Evolutionary conservation across 1,140 invertebrate genomes (phyloP), one percentile per base, ranked within the genome.

Genomic region (Drosophila lacteicornis): DNA sequence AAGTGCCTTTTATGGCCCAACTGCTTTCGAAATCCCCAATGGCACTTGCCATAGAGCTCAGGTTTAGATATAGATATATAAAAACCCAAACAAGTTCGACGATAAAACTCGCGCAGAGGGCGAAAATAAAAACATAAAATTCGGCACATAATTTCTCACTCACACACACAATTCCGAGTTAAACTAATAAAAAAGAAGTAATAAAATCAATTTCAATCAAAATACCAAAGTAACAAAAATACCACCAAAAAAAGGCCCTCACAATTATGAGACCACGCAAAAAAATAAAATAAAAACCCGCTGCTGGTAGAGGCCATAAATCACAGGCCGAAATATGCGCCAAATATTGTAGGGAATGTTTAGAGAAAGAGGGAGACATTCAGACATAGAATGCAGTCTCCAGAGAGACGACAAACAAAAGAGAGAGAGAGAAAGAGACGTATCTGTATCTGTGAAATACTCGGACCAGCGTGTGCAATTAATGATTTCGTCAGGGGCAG

Each of bases 191-290:
- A 62, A 77, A 68, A 82, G 49, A 61, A 57, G 60, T 84, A 83
- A 84, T 84, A 84, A 84, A 84, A 84, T 84, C 81, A 84, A 84
- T 84, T 84, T 84, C 81, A 84, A 84, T 84, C 81, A 80, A 82
- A 79, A 74, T 73, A 75, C 60, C 60, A 69, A 66, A 36, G 50
- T 50, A 70, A 57, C 68, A 75, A 51, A 82, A 77, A 56, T 45
- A 80, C 67, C 65, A 75, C 46, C 47, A 51, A 60, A 68, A 68
- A 80, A 70, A 57, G 59, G 25, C 61, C 25, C 46, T 75, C 50
- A 76, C 19, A 75, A 83, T 80, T 83, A 75, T 83, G 70, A 76
- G 45, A 49, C 43, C 13, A 51, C 11, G 9, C 2, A 22, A 59
- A 51, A 56, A 66, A 50, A 51, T 12, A 53, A 67, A 47, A 56